A percentile compares a stretch with the other conserved stretches of the same genome.
These are phyloP conservation scores for Olivierus martensii DNA, from an alignment of 1,140 invertebrate genomes.

Conservation along the genomic window DNA sequence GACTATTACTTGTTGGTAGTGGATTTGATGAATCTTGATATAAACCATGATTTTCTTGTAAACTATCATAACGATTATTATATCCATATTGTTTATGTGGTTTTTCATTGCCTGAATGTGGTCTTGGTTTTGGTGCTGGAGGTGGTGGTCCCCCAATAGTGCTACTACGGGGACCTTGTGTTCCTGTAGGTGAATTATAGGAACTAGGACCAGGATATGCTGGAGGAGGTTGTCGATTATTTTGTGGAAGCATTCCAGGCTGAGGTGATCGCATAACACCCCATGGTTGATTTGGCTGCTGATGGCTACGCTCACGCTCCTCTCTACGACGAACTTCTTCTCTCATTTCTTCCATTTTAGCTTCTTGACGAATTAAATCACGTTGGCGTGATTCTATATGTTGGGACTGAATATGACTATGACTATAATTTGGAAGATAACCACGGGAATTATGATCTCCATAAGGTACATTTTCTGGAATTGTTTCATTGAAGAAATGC, in stretches of 20 bases:
- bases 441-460: background rate
- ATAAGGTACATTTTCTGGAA: background rate
- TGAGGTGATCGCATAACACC: conserved; percentile 1
- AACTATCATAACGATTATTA: too few relatives aligned
- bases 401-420: background rate
- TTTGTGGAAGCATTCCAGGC: background rate
- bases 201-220: too few relatives aligned
- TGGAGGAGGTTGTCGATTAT: background rate
- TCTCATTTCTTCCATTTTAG: conserved; percentile 65
- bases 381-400: conserved; percentile 21
- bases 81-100: too few relatives aligned
- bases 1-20: too few relatives aligned
- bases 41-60: too few relatives aligned
- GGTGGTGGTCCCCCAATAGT: conserved; percentile 1
- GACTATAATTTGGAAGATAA: background rate
- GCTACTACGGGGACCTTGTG: too few relatives aligned
- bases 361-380: conserved; percentile 50
- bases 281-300: conserved; percentile 8
- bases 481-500: background rate
- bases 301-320: conserved; percentile 38
- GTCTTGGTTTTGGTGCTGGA: conserved; percentile 17
- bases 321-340: conserved; percentile 61
- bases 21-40: too few relatives aligned
- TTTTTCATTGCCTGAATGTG: background rate
- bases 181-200: too few relatives aligned